Evolutionary conservation across 1,140 invertebrate genomes (phyloP).

Genomic region (Probaryconus sp.): DNA sequence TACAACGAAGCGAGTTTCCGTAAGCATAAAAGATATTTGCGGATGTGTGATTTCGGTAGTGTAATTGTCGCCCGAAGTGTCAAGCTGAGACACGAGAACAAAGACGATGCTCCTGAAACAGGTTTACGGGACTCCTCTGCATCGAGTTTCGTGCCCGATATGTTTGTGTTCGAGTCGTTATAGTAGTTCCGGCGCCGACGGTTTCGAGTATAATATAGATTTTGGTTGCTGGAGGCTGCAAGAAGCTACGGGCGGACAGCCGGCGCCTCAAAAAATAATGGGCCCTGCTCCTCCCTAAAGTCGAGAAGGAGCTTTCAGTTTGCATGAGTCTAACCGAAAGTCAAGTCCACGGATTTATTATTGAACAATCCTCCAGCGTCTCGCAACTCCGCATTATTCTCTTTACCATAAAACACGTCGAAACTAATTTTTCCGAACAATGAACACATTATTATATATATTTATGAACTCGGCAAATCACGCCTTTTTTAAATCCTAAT

Average conservation of each 20-base stretch:
- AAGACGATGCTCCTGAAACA: conserved; percentile 49
- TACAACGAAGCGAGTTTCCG: conserved; percentile 37
- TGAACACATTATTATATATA: too few species aligned
- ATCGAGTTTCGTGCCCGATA: conserved; percentile 37
- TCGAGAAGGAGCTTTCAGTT: conserved; percentile 25
- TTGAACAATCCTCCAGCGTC: conserved; percentile 17
- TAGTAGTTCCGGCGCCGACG: conserved; percentile 42
- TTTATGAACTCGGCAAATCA: too few species aligned
- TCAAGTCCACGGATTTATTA: conserved; percentile 35
- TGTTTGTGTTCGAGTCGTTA: conserved; percentile 39
- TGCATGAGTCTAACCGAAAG: conserved; percentile 22
- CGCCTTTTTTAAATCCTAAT: too few species aligned
- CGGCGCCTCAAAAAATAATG: conserved; percentile 63
- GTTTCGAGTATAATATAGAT: conserved; percentile 60
- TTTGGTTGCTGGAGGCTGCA: conserved; percentile 49
- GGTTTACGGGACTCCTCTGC: conserved; percentile 39
- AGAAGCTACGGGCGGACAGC: conserved; percentile 51
- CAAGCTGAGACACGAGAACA: conserved; percentile 41
- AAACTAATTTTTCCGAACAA: too few species aligned
- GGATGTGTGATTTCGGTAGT: conserved; percentile 54
- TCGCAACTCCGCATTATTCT: conserved; percentile 25
- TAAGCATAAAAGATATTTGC: conserved; percentile 54
- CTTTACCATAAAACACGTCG: conserved; percentile 17
- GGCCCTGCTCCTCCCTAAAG: conserved; percentile 43
- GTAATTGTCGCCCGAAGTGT: conserved; percentile 58